Evolutionary conservation across 1,140 invertebrate genomes (phyloP).

Genomic region (Mylabris phalerata): DNA sequence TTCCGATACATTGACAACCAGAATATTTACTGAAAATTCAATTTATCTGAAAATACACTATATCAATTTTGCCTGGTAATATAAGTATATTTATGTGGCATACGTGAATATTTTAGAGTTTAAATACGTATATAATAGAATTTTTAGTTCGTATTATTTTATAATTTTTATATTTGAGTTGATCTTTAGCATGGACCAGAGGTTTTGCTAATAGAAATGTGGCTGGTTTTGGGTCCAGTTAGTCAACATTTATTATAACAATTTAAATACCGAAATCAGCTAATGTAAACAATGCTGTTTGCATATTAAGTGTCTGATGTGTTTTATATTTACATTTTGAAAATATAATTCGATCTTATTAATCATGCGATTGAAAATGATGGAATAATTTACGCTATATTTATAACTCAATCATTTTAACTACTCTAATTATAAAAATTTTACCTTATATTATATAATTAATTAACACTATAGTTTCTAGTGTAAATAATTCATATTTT

Average conservation of each 20-base stretch:
- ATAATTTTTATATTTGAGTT: conserved; percentile 10
- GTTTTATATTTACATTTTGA: conserved; percentile 4
- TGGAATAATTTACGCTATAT: too few species aligned
- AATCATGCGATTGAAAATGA: too few species aligned
- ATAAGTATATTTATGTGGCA: neutral
- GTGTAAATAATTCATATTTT: too few species aligned
- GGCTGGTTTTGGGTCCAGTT: conserved; percentile 24
- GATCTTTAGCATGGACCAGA: conserved; percentile 19
- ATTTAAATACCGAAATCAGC: conserved; percentile 16
- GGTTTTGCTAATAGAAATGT: conserved; percentile 20
- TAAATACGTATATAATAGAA: too few species aligned
- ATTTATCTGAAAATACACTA: neutral
- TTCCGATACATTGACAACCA: too few species aligned
- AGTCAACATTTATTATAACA: conserved; percentile 14
- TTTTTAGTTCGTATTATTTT: neutral
- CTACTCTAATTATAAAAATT: too few species aligned
- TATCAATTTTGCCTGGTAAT: neutral
- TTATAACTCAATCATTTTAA: too few species aligned
- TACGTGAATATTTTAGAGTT: neutral
- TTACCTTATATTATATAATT: too few species aligned
- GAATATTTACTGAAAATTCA: too few species aligned
- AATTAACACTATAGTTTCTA: too few species aligned
- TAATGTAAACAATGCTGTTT: conserved; percentile 12
- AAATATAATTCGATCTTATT: too few species aligned
- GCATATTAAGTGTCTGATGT: conserved; percentile 10